Base-by-base conservation (phyloP, 1,140 invertebrate species). In the Papilio xuthus region DNA sequence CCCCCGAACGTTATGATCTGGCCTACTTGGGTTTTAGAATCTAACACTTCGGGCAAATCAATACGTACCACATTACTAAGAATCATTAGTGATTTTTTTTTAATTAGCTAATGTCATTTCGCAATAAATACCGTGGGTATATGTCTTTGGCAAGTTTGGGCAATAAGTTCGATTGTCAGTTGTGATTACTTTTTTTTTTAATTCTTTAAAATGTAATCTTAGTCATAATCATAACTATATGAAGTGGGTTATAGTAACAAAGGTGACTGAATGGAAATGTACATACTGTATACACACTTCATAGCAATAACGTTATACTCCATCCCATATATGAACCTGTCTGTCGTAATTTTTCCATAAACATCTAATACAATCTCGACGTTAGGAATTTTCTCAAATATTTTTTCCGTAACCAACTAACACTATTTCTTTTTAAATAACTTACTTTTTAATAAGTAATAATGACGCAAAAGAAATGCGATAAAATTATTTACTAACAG, bases 1-100 rank as follows among this genome's bases (percentile, higher is more conserved):
- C 44, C 67, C 82, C 47, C 79, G 73, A 47, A 70, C 79, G 78
- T 86, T 86, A 85, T 84, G 71, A 75, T 69, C 47, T 90, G 89
- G 88, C 91, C 90, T 84, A 92, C 80, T 90, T 67, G 89, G 81
- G 26, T 67, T 86, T 80, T 78, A 78, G 90, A 90, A 90, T 92
- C 88, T 88, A 90, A 92, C 84, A 84, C 88, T 84, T 79, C 26
- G 42, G 76, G 79, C 83, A 85, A 88, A 85, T 80, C 77, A 44
- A 71, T 82, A 82, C 82, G 56, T 82, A 85, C 81, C 83, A 80
- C 82, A 84, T 83, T 82, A 79, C 60, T 18, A 37, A 70, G 8
- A 20, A 9, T 20, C 12, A 63, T 80, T 91, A 90, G 90, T 91
- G 84, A 78, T 82, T 42, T 15, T 63, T 63, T 28, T 63, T 63